phyloP scores from a whole-genome alignment of 92 coral and sea anemone genomes.

The Hydrozoanthus gracilis region DNA sequence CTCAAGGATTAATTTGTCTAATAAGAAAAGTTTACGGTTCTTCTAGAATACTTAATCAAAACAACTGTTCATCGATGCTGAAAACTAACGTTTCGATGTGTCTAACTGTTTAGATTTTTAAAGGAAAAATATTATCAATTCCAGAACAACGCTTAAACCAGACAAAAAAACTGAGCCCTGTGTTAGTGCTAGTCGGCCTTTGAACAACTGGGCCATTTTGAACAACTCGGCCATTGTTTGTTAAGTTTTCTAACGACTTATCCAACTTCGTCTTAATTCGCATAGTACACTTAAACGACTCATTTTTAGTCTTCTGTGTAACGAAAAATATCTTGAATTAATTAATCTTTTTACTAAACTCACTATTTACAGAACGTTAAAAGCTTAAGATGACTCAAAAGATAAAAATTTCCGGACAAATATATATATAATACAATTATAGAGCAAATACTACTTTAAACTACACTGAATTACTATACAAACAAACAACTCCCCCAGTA shows the following conservation, averaged over 20 bases:
- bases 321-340: slow-evolving; percentile 44
- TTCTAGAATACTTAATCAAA: too few species aligned
- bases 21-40: too few species aligned
- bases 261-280: neutral
- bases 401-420: slow-evolving; percentile 12
- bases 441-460: slow-evolving; percentile 2
- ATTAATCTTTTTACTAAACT: slow-evolving; percentile 28
- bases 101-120: too few species aligned
- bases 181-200: too few species aligned
- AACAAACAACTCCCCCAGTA: neutral
- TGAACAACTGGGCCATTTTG: too few species aligned
- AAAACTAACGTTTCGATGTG: too few species aligned
- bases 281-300: slow-evolving; percentile 15
- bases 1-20: too few species aligned
- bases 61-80: too few species aligned
- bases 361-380: slow-evolving; percentile 43
- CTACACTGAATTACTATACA: neutral
- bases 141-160: too few species aligned
- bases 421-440: slow-evolving; percentile 28
- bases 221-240: neutral
- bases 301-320: slow-evolving; percentile 13
- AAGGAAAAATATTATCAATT: too few species aligned
- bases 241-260: neutral
- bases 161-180: too few species aligned
- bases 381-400: slow-evolving; percentile 20